Base-by-base conservation (phyloP, 2,113 vertebrate species). In the Prinia subflava region DNA sequence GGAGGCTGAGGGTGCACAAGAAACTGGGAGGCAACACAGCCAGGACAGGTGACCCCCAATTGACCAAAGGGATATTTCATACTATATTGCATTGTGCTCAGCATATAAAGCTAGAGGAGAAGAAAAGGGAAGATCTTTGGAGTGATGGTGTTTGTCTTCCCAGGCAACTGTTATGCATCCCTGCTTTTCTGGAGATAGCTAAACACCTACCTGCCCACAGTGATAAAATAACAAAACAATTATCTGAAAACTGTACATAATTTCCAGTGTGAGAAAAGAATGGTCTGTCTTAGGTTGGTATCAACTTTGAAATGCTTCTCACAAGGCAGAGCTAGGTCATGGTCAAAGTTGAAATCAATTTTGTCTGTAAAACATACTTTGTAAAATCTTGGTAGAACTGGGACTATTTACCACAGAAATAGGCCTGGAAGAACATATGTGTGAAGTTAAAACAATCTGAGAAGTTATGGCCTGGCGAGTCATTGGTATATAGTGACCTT, bases 81-180 rank as follows among this genome's bases (percentile, higher is more conserved):
- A 22, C 5, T 28, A 1, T 15, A 30, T 31, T 39, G 16, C 16
- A 60, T 30, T 1, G 0, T 47, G 53, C 24, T 47, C 20, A 25
- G 69, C 30, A 30, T 18, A 22, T 22, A 75, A 60, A 46, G 9
- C 13, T 25, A 21, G 39, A 8, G 16, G 46, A 74, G 39, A 46
- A 67, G 27, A 44, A 67, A 30, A 33, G 5, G 33, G 24, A 46
- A 21, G 7, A 25, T 24, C 20, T 67, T 75, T n/a, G 46, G 23
- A 46, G 13, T 12, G 7, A 21, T 30, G 16, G 1, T 15, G 16
- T 47, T 60, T 47, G 16, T 67, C 23, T 52, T 82, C 10, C 20
- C 46, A 67, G 13, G 28, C 9, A 89, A 31, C 23, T 3, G 4
- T 41, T 17, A 4, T 22, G 8, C 21, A 44, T 19, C 10, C 7